Evolutionary conservation across 2,888 invertebrate species (phyloP), one percentile per base, ranked within the genome.

Genomic region (Spialia ferax): DNA sequence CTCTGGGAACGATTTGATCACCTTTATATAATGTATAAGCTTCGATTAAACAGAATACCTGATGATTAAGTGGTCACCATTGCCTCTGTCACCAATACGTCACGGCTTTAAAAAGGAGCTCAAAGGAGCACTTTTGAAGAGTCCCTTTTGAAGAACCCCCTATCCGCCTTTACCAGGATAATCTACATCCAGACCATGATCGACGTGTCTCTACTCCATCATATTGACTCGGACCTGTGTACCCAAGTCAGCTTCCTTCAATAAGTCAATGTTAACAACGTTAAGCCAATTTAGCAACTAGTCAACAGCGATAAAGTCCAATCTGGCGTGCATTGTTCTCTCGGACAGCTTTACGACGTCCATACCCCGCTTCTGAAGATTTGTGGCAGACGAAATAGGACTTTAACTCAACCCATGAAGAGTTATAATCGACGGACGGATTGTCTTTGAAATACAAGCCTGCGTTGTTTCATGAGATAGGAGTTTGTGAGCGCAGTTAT

Each of bases 401-500:
- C 84, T 77, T 74, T 71, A 77, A 65, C 55, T 20, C 75, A 73
- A 74, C 68, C 73, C 60, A 62, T 56, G 65, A 87, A 79, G 82
- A 81, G 74, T 78, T 78, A 82, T 81, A 83, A 83, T 83, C 75
- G 82, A 74, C 76, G 78, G 81, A 74, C 71, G 18, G 23, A 23
- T 35, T 54, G 5, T 11, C 35, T n/a, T 52, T 23, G n/a, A 23
- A 23, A 38, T 20, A 56, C 32, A 18, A 56, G 23, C n/a, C 22
- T 2, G 23, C 20, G 20, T 62, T 38, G 57, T n/a, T 57, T 59
- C 26, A 42, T n/a, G n/a, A 45, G 56, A 56, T 57, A 45, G 63
- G 54, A 54, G 29, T 56, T 63, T 20, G 55, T 20, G 55, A 56
- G 55, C 35, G 20, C 18, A 23, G 35, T 35, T 62, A 23, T 52